A percentile compares a stretch with the other conserved stretches of the same genome.
Evolutionary conservation across 2,797 vertebrate genomes (phyloP).

Genomic region (Salmo trutta): DNA sequence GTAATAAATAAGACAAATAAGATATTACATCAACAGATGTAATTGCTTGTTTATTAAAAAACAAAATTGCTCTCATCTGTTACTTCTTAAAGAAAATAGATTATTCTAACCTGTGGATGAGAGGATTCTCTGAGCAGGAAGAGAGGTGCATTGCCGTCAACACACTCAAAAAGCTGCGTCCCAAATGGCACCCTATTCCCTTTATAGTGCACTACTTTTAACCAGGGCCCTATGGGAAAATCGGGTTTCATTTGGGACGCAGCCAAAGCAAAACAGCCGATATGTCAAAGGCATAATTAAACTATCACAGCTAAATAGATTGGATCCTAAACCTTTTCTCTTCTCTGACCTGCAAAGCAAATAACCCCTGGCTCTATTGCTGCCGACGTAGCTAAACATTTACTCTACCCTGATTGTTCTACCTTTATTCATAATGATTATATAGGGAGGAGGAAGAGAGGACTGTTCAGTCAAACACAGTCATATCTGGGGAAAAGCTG

Average conservation of each 20-base stretch:
- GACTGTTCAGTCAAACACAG: no score
- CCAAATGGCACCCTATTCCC: neutral
- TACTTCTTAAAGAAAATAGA: neutral
- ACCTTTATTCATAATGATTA: neutral
- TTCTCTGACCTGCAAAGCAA: neutral
- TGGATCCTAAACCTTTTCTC: neutral
- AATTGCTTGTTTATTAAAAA: neutral
- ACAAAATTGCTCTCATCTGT: neutral
- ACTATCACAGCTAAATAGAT: neutral
- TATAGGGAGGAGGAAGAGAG: neutral
- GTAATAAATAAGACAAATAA: neutral
- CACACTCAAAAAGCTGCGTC: neutral
- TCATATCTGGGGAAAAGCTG: neutral
- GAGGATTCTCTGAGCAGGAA: neutral
- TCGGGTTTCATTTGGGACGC: neutral
- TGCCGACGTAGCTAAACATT: neutral
- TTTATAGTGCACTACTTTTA: neutral
- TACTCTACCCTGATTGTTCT: neutral
- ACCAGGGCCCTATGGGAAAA: neutral
- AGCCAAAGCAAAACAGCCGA: neutral
- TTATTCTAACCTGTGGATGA: neutral
- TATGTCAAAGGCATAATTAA: conserved; percentile 2
- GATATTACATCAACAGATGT: neutral
- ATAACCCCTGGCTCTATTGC: neutral
- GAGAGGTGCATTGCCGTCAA: neutral